These are phyloP conservation scores for Timema podura DNA, from an alignment of 2,888 invertebrate species.

Conservation along the genomic window DNA sequence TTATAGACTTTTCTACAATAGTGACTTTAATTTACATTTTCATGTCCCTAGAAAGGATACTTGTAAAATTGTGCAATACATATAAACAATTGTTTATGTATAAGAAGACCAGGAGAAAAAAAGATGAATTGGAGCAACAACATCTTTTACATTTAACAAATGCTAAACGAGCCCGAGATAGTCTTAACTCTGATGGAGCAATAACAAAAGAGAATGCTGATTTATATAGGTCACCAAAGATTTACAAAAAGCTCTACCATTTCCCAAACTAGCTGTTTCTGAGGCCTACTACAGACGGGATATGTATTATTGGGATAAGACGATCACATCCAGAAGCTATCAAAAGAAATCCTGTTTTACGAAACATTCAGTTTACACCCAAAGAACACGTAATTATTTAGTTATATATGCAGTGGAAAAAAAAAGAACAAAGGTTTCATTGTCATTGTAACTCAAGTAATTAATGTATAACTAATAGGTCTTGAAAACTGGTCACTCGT, in stretches of 20 bases:
- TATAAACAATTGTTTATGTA: conserved; percentile 8
- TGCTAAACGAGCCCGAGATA: neutral
- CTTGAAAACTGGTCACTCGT: conserved; percentile 1
- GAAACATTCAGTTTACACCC: too few relatives aligned
- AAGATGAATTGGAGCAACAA: neutral
- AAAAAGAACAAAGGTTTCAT: conserved; percentile 1
- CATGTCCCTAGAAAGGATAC: conserved; percentile 11
- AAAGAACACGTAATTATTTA: too few relatives aligned
- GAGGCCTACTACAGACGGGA: conserved; percentile 12
- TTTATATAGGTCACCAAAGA: neutral
- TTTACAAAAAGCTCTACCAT: conserved; percentile 13
- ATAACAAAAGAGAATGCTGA: neutral
- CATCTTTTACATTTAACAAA: neutral
- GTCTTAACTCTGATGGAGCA: neutral
- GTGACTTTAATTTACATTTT: conserved; percentile 13
- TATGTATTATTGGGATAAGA: conserved; percentile 17
- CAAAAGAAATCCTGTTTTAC: conserved; percentile 9
- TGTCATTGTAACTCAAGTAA: neutral
- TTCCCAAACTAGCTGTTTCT: conserved; percentile 12
- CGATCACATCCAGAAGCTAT: conserved; percentile 6
- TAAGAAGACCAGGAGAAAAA: neutral
- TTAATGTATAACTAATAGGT: conserved; percentile 4
- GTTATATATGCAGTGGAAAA: conserved; percentile 9
- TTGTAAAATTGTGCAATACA: conserved; percentile 10
- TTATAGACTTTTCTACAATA: neutral